Base-by-base conservation (phyloP, 2,113 vertebrate genomes). In the Cyprinodon variegatus region DNA sequence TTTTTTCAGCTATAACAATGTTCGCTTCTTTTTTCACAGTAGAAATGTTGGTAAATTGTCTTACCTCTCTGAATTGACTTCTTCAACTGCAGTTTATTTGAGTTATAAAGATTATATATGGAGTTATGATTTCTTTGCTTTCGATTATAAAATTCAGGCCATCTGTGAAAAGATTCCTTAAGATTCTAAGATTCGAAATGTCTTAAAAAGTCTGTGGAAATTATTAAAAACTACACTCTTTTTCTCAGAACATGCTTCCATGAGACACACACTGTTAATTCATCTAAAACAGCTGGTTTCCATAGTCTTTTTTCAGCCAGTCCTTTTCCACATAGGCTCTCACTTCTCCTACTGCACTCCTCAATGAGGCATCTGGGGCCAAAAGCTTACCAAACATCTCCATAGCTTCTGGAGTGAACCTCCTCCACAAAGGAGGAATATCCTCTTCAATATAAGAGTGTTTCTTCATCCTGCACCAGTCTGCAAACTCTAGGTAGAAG, bases 401-500 rank as follows among this genome's bases (percentile, higher is more conserved):
- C 66, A 96, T 93, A 0, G 97, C 96, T 2, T 88, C 90, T 0
- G 95, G 88, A 0, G 95, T 96, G 84, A 98, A 95, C 79, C 92
- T 94, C 0, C 72, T 93, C 97, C 97, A 98, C 72, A 97, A 93
- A 29, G 91, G 93, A 0, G 97, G 97, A 4, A 96, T 61, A 4
- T 96, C 92, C 37, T 91, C 79, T 1, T 91, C 92, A 0, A 70
- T 74, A 3, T 66, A 15, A 0, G 93, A 86, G 0, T 89, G 92
- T 63, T 94, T 90, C 72, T 92, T 93, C 40, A 22, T 43, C 37
- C 8, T 71, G 39, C 86, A 87, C 97, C 97, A 99, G 63, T 92
- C 86, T 17, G 95, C 87, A 77, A 97, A 99, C 90, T 98, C 96
- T 86, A 95, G 93, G n/a, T 96, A 98, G 92, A 97, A 98, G 71